Percentiles rank a stretch among this genome's conserved stretches.
phyloP scores from a whole-genome alignment of 64 coral and sea anemone genomes.

The Pocillopora damicornis region DNA sequence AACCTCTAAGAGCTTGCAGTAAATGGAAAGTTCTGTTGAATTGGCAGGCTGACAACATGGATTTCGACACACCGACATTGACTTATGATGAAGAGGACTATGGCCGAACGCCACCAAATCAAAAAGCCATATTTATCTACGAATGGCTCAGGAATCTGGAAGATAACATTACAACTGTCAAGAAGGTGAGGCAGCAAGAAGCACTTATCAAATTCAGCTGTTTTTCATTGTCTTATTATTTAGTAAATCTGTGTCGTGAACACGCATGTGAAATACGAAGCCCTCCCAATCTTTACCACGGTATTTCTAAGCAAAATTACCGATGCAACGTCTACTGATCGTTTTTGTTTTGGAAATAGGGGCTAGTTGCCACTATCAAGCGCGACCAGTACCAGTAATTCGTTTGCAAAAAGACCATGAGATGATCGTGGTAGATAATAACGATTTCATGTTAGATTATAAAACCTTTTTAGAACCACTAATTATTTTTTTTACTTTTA shows the following conservation, averaged over 20 bases:
- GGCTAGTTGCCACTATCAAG: no score
- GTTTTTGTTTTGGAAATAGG: no score
- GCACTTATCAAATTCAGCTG: neutral
- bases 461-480: no score
- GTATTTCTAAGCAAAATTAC: neutral
- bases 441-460: no score
- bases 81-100: constrained; percentile 78
- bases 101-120: constrained; percentile 69
- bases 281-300: neutral
- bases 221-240: neutral
- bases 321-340: no score
- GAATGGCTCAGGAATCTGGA: constrained; percentile 92
- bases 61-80: constrained; percentile 51
- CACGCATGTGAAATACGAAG: neutral
- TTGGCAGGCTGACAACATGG: constrained; percentile 5
- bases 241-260: neutral
- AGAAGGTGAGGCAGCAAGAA: constrained; percentile 41
- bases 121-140: constrained; percentile 93
- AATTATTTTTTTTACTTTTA: no score
- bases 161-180: constrained; percentile 59
- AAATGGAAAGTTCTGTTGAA: neutral
- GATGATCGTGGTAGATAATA: no score
- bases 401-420: no score
- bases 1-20: neutral
- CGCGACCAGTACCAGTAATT: no score